These are phyloP conservation scores for Phortica magna DNA, from an alignment of 2,888 invertebrate species.

Conservation along the genomic window DNA sequence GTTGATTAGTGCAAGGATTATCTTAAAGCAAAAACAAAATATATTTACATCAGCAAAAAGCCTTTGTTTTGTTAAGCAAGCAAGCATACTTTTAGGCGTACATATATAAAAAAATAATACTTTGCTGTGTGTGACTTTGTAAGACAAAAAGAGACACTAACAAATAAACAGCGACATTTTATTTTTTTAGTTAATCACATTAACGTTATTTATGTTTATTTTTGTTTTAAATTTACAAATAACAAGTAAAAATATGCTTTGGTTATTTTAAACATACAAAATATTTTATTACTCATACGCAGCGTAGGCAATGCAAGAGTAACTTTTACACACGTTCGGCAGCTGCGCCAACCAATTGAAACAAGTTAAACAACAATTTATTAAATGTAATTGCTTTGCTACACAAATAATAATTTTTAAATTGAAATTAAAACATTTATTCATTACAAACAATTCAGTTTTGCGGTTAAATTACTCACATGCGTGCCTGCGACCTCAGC, in stretches of 20 bases:
- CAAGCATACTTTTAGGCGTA: too few species aligned
- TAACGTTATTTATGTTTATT: neutral
- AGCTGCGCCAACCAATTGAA: too few species aligned
- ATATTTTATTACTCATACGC: conserved; percentile 14
- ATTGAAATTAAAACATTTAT: conserved; percentile 21
- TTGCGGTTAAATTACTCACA: conserved; percentile 9
- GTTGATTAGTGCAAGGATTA: too few species aligned
- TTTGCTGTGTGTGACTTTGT: too few species aligned
- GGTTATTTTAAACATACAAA: neutral
- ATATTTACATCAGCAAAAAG: too few species aligned
- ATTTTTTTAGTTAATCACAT: neutral
- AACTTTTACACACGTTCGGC: too few species aligned
- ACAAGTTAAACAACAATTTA: neutral
- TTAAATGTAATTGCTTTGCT: conserved; percentile 20
- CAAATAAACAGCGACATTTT: neutral
- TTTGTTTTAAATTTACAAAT: too few species aligned
- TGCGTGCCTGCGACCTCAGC: neutral
- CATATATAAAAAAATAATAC: too few species aligned
- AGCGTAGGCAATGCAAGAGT: neutral
- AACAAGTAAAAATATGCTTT: too few species aligned
- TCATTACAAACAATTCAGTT: conserved; percentile 24
- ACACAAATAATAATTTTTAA: neutral
- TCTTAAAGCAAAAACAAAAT: too few species aligned
- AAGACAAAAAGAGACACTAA: neutral
- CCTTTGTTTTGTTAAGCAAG: too few species aligned